phyloP scores from a whole-genome alignment of 1,140 invertebrate genomes.

The Andricus grossulariae region DNA sequence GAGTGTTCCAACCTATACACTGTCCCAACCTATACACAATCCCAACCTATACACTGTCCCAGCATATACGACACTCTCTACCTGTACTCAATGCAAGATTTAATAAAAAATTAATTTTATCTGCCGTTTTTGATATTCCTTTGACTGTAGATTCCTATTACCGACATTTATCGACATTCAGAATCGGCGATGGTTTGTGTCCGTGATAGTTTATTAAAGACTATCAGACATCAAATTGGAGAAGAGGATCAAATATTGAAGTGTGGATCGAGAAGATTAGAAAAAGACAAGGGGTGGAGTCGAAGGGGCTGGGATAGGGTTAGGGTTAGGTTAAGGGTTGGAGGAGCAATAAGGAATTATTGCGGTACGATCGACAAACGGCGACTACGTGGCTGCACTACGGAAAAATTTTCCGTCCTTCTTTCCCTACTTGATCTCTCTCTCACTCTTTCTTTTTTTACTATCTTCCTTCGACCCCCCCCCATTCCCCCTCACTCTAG shows the following conservation, averaged over 20 bases:
- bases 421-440: conserved; percentile 43
- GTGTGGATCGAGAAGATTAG: conserved; percentile 9
- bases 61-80: too few relatives aligned
- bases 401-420: conserved; percentile 59
- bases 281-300: conserved; percentile 37
- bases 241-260: conserved; percentile 36
- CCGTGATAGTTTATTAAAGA: background rate
- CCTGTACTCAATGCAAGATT: too few relatives aligned
- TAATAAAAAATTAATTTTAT: too few relatives aligned
- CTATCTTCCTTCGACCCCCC: conserved; percentile 46
- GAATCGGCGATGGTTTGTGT: too few relatives aligned
- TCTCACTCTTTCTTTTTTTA: conserved; percentile 41
- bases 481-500: background rate
- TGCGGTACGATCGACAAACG: conserved; percentile 76
- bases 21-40: too few relatives aligned
- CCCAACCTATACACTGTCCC: too few relatives aligned
- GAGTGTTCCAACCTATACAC: too few relatives aligned
- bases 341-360: conserved; percentile 77
- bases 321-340: conserved; percentile 63
- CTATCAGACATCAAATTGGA: background rate
- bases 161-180: too few relatives aligned
- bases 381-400: conserved; percentile 74
- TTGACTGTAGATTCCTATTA: too few relatives aligned
- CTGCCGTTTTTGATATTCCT: too few relatives aligned
- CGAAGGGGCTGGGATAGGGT: conserved; percentile 40